Evolutionary conservation across 2,888 invertebrate species (phyloP), one percentile per base, ranked within the genome.

Genomic region (Nemotelus nigrinus): DNA sequence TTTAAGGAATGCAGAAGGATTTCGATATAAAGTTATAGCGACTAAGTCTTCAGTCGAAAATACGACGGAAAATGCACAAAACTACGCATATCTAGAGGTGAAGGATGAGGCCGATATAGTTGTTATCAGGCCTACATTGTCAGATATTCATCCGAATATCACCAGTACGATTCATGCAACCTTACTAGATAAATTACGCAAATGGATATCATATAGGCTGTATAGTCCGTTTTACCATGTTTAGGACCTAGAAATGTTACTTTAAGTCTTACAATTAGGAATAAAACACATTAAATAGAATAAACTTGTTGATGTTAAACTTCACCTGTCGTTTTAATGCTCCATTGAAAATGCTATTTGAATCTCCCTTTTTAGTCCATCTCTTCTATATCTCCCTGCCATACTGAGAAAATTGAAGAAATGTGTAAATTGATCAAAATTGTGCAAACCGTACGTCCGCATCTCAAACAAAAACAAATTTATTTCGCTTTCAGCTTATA

Each of bases 161-260:
- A 65, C 64, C 7, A 65, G 44, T 44, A 41, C 65, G 43, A 48
- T 65, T 2, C 53, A 57, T 58, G 60, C 78, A 10, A 55, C 76
- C 0, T 43, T 76, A 44, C 45, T 76, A 7, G 43, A 8, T 7
- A 45, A 57, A 50, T 58, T 78, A 43, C 64, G 67, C 48, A 76
- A 76, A 3, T 78, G 78, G 78, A 2, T 78, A 3, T 78, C 76
- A 1, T 78, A 67, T 72, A 50, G 78, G 58, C 65, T 78, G 47
- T 43, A 53, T 48, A 76, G 64, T 76, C 64, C 45, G 25, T 64
- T 65, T 55, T 76, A 65, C 8, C 25, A 75, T 41, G 60, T 72
- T 25, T 72, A 53, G 44, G n/a, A 48, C 25, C 39, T 68, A 58
- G 25, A 45, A 4, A 2, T 48, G 10, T 7, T 10, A 57, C 3